Conservation (phyloP, 2,797 vertebrate genomes). For the Helicolenus hilgendorfi region DNA sequence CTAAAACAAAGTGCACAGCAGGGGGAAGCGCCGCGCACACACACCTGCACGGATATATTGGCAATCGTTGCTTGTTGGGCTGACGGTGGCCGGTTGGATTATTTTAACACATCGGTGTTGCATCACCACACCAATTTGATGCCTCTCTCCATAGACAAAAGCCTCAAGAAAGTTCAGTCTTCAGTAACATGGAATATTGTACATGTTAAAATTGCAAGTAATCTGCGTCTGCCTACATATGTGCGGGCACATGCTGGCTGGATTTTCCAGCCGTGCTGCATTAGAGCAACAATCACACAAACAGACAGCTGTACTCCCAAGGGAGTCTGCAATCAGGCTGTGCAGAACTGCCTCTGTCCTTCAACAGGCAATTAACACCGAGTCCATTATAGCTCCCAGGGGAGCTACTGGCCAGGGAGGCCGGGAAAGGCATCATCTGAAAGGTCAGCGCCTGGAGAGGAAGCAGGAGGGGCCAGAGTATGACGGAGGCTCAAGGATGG, state of each 20-base stretch:
- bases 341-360: conserved; percentile 93
- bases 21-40: too few relatives aligned
- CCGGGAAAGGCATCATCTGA: conserved; percentile 88
- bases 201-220: conserved; percentile 6
- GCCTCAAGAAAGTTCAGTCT: not conserved
- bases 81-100: not conserved
- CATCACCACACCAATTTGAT: not conserved
- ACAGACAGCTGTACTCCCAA: conserved; percentile 91
- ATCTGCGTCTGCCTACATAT: conserved; percentile 27
- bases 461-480: conserved; percentile 80
- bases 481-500: conserved; percentile 71
- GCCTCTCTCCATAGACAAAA: not conserved
- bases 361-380: conserved; percentile 94
- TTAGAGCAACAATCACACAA: conserved; percentile 90
- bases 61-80: too few relatives aligned
- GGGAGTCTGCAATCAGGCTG: conserved; percentile 92
- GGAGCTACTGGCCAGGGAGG: conserved; percentile 85
- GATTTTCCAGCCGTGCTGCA: conserved; percentile 83
- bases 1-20: too few relatives aligned
- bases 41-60: not conserved
- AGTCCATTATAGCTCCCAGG: conserved; percentile 93
- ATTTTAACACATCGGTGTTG: not conserved
- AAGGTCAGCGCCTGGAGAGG: conserved; percentile 92
- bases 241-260: conserved; percentile 51
- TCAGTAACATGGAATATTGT: conserved; percentile 9